Evolutionary conservation across 1,140 invertebrate species (phyloP).

Genomic region (Goniozus legneri): DNA sequence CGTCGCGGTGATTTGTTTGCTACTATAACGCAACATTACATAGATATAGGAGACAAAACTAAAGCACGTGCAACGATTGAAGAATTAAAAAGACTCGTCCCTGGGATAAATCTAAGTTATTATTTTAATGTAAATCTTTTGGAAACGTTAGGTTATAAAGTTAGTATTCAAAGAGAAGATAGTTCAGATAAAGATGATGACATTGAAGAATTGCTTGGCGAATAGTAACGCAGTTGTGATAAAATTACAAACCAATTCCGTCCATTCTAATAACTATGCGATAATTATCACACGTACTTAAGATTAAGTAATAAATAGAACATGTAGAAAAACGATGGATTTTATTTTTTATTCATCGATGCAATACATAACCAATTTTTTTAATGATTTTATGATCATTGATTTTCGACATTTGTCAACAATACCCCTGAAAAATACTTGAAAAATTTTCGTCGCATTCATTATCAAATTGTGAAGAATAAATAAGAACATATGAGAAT

Average conservation of each 20-base stretch:
- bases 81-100: conserved; percentile 43
- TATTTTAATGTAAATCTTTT: conserved; percentile 43
- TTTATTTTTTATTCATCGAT: too few relatives aligned
- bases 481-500: too few relatives aligned
- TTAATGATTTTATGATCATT: too few relatives aligned
- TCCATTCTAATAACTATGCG: neutral
- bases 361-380: too few relatives aligned
- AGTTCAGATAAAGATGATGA: conserved; percentile 46
- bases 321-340: too few relatives aligned
- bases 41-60: conserved; percentile 45
- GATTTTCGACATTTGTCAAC: too few relatives aligned
- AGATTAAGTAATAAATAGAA: too few relatives aligned
- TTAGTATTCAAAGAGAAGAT: conserved; percentile 37
- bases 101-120: conserved; percentile 49
- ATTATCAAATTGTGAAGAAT: too few relatives aligned
- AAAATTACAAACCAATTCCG: conserved; percentile 1
- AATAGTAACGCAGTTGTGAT: too few relatives aligned
- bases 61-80: conserved; percentile 44
- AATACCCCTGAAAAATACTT: too few relatives aligned
- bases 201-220: conserved; percentile 48
- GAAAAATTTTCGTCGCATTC: too few relatives aligned
- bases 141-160: conserved; percentile 44
- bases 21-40: conserved; percentile 54
- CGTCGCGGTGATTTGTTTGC: conserved; percentile 57
- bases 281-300: conserved; percentile 3